Evolutionary conservation across 2,888 invertebrate species (phyloP).

Genomic region (Drosophila nigricruria): DNA sequence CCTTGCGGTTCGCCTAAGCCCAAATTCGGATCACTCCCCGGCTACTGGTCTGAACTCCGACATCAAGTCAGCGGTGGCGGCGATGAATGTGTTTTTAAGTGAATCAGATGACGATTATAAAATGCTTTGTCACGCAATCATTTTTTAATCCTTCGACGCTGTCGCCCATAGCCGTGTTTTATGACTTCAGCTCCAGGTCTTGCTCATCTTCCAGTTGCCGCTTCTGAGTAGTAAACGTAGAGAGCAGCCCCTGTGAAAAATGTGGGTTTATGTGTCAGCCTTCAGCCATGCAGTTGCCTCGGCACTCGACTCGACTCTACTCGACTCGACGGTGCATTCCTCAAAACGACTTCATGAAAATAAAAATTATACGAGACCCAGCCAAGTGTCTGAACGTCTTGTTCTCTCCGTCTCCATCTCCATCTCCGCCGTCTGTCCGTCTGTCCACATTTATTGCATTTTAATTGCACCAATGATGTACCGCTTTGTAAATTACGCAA

Average conservation of each 20-base stretch:
- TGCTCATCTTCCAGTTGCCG: background rate
- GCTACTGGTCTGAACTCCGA: background rate
- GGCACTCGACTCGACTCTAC: conserved; percentile 52
- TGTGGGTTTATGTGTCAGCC: conserved; percentile 66
- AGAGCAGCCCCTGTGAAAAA: conserved; percentile 33
- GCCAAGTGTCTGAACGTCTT: conserved; percentile 38
- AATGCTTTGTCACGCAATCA: conserved; percentile 82
- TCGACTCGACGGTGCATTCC: conserved; percentile 49
- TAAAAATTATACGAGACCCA: conserved; percentile 74
- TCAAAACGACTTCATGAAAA: conserved; percentile 78
- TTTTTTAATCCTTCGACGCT: conserved; percentile 76
- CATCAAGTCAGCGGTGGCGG: conserved; percentile 16
- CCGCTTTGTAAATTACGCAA: conserved; percentile 71
- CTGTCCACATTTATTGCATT: conserved; percentile 67
- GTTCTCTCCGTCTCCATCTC: too few relatives aligned
- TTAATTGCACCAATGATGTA: conserved; percentile 80
- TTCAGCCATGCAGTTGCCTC: conserved; percentile 14
- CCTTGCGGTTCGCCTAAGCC: conserved; percentile 62
- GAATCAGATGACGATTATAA: conserved; percentile 77
- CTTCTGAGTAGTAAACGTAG: conserved; percentile 1
- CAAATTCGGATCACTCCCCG: conserved; percentile 45
- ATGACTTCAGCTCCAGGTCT: conserved; percentile 33
- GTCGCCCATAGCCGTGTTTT: conserved; percentile 66
- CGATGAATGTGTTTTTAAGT: conserved; percentile 71
- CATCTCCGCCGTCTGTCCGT: too few relatives aligned